Conservation (phyloP, 2,113 vertebrate species). For the Callipepla squamata region DNA sequence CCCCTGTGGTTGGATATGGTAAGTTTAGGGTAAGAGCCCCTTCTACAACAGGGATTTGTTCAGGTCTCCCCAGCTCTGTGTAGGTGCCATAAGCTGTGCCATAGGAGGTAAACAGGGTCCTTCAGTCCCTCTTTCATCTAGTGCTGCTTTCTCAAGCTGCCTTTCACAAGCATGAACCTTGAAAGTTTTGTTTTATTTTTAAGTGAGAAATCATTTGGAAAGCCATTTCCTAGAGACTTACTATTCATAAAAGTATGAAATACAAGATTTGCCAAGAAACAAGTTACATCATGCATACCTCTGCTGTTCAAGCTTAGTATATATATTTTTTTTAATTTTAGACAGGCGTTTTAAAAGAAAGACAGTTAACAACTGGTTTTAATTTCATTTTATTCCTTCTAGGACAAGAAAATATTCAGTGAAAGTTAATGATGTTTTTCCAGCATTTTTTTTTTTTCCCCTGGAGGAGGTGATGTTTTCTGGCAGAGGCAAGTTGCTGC, state of each 20-base stretch:
- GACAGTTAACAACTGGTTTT: background rate
- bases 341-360: background rate
- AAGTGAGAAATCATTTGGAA: background rate
- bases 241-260: background rate
- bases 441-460: background rate
- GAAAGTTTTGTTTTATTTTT: background rate
- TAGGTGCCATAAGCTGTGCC: background rate
- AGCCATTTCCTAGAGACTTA: background rate
- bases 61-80: background rate
- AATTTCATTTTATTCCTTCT: background rate
- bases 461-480: background rate
- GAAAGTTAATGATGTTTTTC: background rate
- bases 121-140: too few relatives aligned
- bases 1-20: background rate
- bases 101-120: background rate
- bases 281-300: background rate
- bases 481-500: background rate
- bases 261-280: background rate
- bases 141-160: background rate
- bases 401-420: background rate
- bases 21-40: background rate
- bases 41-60: background rate
- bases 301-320: background rate
- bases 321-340: background rate
- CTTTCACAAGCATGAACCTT: background rate